Evolutionary conservation across 2,797 vertebrate species (phyloP), one percentile per base, ranked within the genome.

Genomic region (Rousettus madagascariensis): DNA sequence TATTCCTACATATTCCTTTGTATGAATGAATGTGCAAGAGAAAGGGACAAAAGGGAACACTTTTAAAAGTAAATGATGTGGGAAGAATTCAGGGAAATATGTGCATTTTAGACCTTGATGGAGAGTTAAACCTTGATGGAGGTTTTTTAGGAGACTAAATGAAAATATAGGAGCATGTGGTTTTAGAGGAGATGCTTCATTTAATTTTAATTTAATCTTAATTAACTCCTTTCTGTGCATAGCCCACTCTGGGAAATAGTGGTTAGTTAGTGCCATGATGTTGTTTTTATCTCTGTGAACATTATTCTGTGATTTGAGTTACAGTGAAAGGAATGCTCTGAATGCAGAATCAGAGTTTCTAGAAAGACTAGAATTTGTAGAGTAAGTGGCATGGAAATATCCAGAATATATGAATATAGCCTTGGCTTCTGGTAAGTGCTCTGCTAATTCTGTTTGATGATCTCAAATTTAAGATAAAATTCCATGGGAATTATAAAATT

Each of bases 41-140:
- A 69, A 55, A 77, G 36, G 61, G 30, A 16, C 11, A 36, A 72
- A 87, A 65, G 43, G 46, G n/a, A 83, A 59, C 7, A 78, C 3
- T 43, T 57, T 71, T 77, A 61, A 75, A 94, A 69, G 86, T 51
- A 80, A 91, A 80, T 53, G 38, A 80, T 74, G 93, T 83, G 41
- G n/a, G 16, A 93, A 94, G 15, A 26, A 83, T 83, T 59, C 51
- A 51, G 57, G 41, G 33, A 78, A 89, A 74, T 94, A 63, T 2
- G 6, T 51, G 2, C 8, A 51, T 28, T 85, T 91, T 88, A 80
- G 55, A 72, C 61, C 30, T 88, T 78, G 8, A 63, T 49, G 49
- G 20, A 91, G 6, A 91, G 38, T 33, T 77, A 33, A 49, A 6
- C 1, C 12, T n/a, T 65, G 41, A 65, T 16, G 49, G 30, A 13